These are phyloP conservation scores for Pseudomyrmex sp. DNA, from an alignment of 1,140 invertebrate species.

Conservation along the genomic window DNA sequence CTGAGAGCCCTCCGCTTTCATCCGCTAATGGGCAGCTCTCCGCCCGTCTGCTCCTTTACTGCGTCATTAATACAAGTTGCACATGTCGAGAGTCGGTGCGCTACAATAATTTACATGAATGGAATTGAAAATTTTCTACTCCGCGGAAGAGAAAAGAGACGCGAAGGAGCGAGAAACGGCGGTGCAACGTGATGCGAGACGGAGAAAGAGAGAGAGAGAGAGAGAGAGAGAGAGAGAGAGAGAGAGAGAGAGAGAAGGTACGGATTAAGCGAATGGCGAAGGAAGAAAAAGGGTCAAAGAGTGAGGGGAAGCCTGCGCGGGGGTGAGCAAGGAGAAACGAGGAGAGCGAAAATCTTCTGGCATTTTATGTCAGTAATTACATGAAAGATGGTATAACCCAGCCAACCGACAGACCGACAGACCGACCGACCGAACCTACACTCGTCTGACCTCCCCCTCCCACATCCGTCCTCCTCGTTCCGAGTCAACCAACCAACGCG, in stretches of 20 bases:
- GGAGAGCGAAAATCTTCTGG: slow-evolving; percentile 77
- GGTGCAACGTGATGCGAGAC: slow-evolving; percentile 33
- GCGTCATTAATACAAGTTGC: slow-evolving; percentile 85
- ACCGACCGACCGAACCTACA: slow-evolving; percentile 68
- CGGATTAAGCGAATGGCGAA: slow-evolving; percentile 31
- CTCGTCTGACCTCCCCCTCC: slow-evolving; percentile 55
- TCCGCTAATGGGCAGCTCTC: slow-evolving; percentile 85
- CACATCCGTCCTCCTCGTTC: slow-evolving; percentile 14
- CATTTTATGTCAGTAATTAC: slow-evolving; percentile 83
- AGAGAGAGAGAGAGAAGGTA: slow-evolving; percentile 22
- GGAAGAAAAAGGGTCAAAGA: slow-evolving; percentile 57
- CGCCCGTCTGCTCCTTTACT: slow-evolving; percentile 82
- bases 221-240: slow-evolving; percentile 32
- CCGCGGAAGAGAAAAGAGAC: slow-evolving; percentile 82
- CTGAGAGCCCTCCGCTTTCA: slow-evolving; percentile 85
- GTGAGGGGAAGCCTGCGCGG: slow-evolving; percentile 34
- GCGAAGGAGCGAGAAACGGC: slow-evolving; percentile 69
- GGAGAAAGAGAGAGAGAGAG: slow-evolving; percentile 56
- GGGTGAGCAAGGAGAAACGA: slow-evolving; percentile 42
- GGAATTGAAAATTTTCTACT: slow-evolving; percentile 86
- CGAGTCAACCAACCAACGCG: slow-evolving; percentile 70
- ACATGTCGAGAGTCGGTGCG: slow-evolving; percentile 85
- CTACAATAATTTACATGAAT: slow-evolving; percentile 86
- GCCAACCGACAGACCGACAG: slow-evolving; percentile 70
- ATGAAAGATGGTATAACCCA: slow-evolving; percentile 81